Conservation (phyloP, 2,888 invertebrate genomes). For the Glaucopsyche alexis region DNA sequence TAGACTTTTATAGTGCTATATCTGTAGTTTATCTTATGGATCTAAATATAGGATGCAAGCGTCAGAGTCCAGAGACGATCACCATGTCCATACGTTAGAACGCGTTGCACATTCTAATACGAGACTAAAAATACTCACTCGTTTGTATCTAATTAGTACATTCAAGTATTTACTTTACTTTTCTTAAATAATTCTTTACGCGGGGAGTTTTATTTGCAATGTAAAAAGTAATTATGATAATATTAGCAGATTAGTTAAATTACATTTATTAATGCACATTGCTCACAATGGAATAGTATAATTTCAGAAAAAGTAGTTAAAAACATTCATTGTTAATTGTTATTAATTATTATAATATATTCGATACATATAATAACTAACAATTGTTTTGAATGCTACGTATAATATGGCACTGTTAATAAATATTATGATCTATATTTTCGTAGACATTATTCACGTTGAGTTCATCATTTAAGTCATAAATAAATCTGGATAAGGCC, state of each 20-base stretch:
- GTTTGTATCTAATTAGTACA: conserved; percentile 8
- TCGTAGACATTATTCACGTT: background rate
- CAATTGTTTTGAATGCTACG: background rate
- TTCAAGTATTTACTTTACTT: too few species aligned
- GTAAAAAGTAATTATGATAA: too few species aligned
- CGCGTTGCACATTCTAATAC: conserved; percentile 26
- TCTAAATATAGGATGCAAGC: conserved; percentile 18
- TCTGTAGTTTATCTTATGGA: too few species aligned
- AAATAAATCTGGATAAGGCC: conserved; percentile 25
- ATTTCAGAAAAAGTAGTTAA: too few species aligned
- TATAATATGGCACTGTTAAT: background rate
- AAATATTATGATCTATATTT: conserved; percentile 7
- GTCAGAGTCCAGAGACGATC: conserved; percentile 28
- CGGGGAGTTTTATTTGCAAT: too few species aligned
- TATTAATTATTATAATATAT: too few species aligned
- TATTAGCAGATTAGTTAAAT: too few species aligned
- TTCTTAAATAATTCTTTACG: too few species aligned
- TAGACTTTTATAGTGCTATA: background rate
- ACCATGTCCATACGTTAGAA: conserved; percentile 13
- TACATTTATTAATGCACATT: too few species aligned
- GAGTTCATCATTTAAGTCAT: conserved; percentile 14
- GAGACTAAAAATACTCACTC: conserved; percentile 13
- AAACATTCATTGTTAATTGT: too few species aligned
- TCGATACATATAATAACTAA: too few species aligned
- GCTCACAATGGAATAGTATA: too few species aligned